Base-by-base conservation (phyloP, 2,888 invertebrate species). In the Cephus sareptanus region DNA sequence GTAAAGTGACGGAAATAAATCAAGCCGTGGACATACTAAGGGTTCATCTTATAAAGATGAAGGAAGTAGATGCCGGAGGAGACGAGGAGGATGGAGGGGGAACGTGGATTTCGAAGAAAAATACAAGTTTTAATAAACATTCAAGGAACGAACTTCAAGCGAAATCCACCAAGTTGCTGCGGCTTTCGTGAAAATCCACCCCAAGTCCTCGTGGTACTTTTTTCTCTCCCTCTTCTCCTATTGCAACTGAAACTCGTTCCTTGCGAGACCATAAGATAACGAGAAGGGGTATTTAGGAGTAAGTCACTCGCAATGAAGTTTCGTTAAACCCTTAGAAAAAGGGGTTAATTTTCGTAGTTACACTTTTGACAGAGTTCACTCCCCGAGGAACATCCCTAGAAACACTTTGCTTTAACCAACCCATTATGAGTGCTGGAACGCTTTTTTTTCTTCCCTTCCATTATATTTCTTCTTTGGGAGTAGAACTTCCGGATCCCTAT, bases 1-100 rank as follows among this genome's bases (percentile, higher is more conserved):
- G 77, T 81, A 71, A 69, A 76, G 75, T 76, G 73, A 69, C 69
- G 78, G 35, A 78, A 78, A 78, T 76, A 76, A 76, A 79, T 79
- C 74, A 56, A 79, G 74, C 68, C 76, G 70, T 69, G 78, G 73
- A 78, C 76, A 68, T 73, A 40, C 78, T 31, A 68, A 76, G 73
- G 23, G 56, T 56, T 56, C 56, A 56, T 56, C 56, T 56, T 71
- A 15, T 34, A 23, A 13, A 37, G 74, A 35, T 30, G 37, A 34
- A 74, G 23, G 30, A 34, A 74, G 74, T 35, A 11, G 34, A 34
- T 15, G 74, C 12, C 31, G 9, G 35, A 4, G 56, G 13, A 12
- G n/a, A n/a, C 15, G 40, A 37, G 75, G 68, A 3, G 34, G 75
- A 0, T 12, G 13, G 4, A 75, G 40, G 37, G 23, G 33, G 30